Evolutionary conservation across 2,888 invertebrate genomes (phyloP), one percentile per base, ranked within the genome.

Genomic region (Euphydryas editha): DNA sequence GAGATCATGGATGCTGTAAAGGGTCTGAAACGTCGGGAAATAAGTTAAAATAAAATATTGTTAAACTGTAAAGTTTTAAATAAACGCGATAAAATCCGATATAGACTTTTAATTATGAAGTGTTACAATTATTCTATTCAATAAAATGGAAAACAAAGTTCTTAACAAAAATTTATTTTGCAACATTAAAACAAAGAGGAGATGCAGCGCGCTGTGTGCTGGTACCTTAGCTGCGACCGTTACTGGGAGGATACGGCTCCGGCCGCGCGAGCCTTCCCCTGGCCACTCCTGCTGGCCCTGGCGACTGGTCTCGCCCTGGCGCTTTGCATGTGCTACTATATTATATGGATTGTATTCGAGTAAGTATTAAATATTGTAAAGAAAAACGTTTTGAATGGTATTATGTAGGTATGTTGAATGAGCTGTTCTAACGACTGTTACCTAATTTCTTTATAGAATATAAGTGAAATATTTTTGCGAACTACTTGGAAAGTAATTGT

Each of bases 271-370:
- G 95, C 95, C 72, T 97, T 97, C 82, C 97, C 97, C 36, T 97
- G 97, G 96, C 96, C 96, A 58, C 93, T 94, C 46, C 90, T 94
- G 62, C 94, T 97, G 75, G 95, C 97, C 71, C 94, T 97, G 56
- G 95, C 97, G 71, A 95, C 97, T 79, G 95, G 97, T 59, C 93
- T 97, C 54, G 96, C 97, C 51, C 93, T 97, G 60, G 97, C 97
- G 55, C 95, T 98, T 72, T 97, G 97, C 86, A 95, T 97, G 87
- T 98, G 98, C 88, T 98, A 98, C 87, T 98, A 98, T 90, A 95
- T 98, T 79, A 97, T 98, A 76, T 98, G 98, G 96, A 96, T 97
- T 75, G 94, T 98, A 68, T 98, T 97, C 89, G 98, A 97, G 98
- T 98, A 93, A 95, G 96, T 95, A 30, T 6, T 39, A 15, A 17